phyloP scores from a whole-genome alignment of 2,797 vertebrate species.

The Muscicapa comitata region DNA sequence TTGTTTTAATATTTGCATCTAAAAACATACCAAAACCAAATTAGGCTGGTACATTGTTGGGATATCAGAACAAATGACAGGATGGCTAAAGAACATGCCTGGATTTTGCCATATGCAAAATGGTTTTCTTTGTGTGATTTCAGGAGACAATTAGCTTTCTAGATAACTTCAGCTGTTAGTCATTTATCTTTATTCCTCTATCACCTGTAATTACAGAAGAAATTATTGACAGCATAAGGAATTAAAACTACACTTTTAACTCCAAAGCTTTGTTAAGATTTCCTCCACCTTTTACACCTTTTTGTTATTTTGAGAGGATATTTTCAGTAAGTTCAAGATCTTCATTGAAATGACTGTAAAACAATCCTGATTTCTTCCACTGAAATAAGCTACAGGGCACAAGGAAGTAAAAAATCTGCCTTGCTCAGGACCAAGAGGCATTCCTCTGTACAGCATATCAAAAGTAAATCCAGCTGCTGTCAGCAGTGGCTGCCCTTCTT shows the following conservation, averaged over 20 bases:
- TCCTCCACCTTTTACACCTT: neutral
- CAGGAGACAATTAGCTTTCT: neutral
- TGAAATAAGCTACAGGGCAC: neutral
- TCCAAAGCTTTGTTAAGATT: neutral
- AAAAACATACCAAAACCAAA: neutral
- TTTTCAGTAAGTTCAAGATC: neutral
- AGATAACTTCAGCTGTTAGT: neutral
- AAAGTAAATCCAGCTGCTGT: neutral
- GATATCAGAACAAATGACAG: neutral
- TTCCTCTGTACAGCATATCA: neutral
- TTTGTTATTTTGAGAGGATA: neutral
- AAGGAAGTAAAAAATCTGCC: neutral
- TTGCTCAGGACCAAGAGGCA: neutral
- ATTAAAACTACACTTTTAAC: neutral
- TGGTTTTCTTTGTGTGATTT: neutral
- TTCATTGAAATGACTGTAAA: neutral
- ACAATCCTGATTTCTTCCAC: neutral
- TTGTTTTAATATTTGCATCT: neutral
- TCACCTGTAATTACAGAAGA: neutral
- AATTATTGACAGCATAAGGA: neutral
- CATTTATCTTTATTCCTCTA: constrained; percentile 21
- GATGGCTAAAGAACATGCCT: neutral
- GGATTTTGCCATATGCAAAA: neutral
- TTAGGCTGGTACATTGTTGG: neutral
- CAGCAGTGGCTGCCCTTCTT: neutral